Percentiles rank a stretch among this genome's conserved stretches.
phyloP scores from a whole-genome alignment of 2,113 vertebrate species.

The Probosciger aterrimus region DNA sequence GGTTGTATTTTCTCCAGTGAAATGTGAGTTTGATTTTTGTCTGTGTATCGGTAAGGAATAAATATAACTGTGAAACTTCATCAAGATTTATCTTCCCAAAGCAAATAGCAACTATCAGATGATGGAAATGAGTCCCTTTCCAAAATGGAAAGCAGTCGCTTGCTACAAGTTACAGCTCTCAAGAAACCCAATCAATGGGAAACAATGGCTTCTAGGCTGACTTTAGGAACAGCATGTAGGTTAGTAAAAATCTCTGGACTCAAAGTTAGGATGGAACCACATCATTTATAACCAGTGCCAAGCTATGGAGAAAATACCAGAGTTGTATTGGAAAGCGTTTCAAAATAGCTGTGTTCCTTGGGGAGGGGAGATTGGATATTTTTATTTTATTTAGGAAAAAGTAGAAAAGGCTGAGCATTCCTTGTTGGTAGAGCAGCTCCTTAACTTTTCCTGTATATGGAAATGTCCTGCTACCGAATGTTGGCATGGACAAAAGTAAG shows the following conservation, averaged over 20 bases:
- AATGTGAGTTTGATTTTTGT: neutral
- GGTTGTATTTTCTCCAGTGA: neutral
- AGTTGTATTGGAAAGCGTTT: neutral
- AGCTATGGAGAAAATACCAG: neutral
- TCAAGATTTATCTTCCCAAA: neutral
- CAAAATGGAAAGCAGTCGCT: neutral
- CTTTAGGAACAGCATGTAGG: neutral
- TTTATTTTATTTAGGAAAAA: constrained; percentile 54
- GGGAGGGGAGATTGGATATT: constrained; percentile 23
- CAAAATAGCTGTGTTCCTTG: constrained; percentile 29
- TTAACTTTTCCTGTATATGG: constrained; percentile 55
- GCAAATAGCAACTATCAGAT: neutral
- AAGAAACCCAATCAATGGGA: neutral
- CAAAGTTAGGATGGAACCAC: neutral
- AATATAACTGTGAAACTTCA: neutral
- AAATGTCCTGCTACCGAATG: constrained; percentile 46
- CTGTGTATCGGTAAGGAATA: neutral
- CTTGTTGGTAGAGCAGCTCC: neutral
- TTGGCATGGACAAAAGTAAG: constrained; percentile 20
- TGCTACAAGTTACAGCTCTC: neutral
- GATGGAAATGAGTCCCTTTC: neutral
- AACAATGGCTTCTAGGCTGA: neutral
- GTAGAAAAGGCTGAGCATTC: constrained; percentile 31
- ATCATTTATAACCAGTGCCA: rapidly evolving
- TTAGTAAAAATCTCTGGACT: neutral